Percentiles rank a stretch among this genome's conserved stretches.
phyloP scores from a whole-genome alignment of 2,888 invertebrate species.

The Caenorhabditis sp. region DNA sequence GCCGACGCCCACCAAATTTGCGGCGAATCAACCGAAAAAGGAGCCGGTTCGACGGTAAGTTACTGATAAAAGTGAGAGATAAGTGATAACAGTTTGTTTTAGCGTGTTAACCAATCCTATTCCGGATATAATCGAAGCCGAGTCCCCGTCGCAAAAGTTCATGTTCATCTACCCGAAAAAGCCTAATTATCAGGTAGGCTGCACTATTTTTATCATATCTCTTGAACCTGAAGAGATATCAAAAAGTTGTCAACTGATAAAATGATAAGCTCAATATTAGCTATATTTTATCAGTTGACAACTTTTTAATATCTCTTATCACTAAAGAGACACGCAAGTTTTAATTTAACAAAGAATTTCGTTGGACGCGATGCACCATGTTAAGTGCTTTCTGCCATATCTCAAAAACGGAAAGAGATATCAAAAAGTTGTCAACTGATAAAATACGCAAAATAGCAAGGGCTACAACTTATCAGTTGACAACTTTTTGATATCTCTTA shows the following conservation, averaged over 20 bases:
- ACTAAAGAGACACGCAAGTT: not conserved
- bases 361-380: no score
- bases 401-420: no score
- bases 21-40: conserved; percentile 17
- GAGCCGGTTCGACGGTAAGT: conserved; percentile 44
- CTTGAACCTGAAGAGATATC: no score
- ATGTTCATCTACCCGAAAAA: conserved; percentile 59
- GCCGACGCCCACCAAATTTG: conserved; percentile 15
- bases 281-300: not conserved
- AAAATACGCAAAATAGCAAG: no score
- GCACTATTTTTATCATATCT: not conserved
- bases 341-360: no score
- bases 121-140: conserved; percentile 5
- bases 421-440: no score
- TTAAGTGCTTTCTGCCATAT: not conserved
- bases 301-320: no score
- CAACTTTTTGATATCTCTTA: no score
- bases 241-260: not conserved
- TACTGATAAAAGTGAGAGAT: not conserved
- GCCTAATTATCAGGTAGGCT: conserved; percentile 39
- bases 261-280: not conserved
- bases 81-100: conserved; percentile 10
- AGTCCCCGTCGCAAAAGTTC: conserved; percentile 52
- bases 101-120: conserved; percentile 34
- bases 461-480: no score